Evolutionary conservation across 2,113 vertebrate species (phyloP), one percentile per base, ranked within the genome.

Genomic region (Ardeotis arabs): DNA sequence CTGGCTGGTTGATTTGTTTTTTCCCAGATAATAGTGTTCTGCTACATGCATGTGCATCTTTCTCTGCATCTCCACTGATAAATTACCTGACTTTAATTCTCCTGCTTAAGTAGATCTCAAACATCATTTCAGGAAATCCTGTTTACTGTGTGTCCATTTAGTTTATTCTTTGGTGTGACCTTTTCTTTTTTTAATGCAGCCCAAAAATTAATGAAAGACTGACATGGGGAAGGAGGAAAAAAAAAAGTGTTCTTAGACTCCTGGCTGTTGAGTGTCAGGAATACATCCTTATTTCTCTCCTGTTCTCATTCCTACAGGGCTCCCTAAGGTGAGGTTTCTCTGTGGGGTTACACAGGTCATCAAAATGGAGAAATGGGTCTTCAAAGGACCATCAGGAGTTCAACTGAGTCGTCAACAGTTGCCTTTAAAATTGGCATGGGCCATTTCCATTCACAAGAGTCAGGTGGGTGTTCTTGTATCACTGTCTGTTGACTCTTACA

Each of bases 381-480:
- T 99, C 50, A 99, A 99, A 92, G 98, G 98, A 3, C 94, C 96
- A 1, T 98, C 98, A 33, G 99, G 99, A 52, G 84, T 98, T 83
- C 97, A 98, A 72, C 94, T 99, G 91, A 99, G 98, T 95, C 98
- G 99, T 33, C 98, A 98, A 91, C 99, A 99, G 96, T 96, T 99
- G 72, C 99, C 99, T 11, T 98, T 99, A 92, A 99, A 99, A 96
- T 97, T 99, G 84, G 99, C 99, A 80, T 99, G 99, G 99, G 99
- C 99, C 44, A 99, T 99, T 92, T 99, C 99, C 87, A 99, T 99
- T 97, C 99, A 99, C 96, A 99, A 99, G 97, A 99, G 99, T 95
- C 99, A 99, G 98, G 99, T 99, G 88, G 77, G 95, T 91, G 19
- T 59, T 69, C 58, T 86, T 62, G 29, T 12, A 55, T 6, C 29